A percentile compares a stretch with the other conserved stretches of the same genome.
Evolutionary conservation across 2,888 invertebrate genomes (phyloP).

Genomic region (Hypsopygia costalis): DNA sequence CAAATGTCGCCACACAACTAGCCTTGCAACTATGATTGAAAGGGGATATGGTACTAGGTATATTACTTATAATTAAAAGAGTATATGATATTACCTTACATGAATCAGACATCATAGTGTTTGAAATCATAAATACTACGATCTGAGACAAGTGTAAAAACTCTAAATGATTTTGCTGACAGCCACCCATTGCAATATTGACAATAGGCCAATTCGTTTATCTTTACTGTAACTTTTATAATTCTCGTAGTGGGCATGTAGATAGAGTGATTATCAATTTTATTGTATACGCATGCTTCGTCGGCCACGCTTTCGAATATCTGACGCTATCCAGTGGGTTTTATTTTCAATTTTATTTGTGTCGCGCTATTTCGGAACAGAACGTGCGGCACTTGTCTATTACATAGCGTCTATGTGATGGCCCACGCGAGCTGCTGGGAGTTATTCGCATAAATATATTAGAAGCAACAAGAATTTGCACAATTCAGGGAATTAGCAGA

Average conservation of each 20-base stretch:
- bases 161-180: not conserved
- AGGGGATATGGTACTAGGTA: too few relatives aligned
- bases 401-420: slow-evolving; percentile 54
- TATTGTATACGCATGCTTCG: slow-evolving; percentile 47
- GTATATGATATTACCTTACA: too few relatives aligned
- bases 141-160: too few relatives aligned
- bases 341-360: slow-evolving; percentile 80
- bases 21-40: not conserved
- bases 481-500: not conserved
- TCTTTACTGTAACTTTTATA: too few relatives aligned
- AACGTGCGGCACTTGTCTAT: slow-evolving; percentile 72
- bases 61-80: too few relatives aligned
- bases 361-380: slow-evolving; percentile 76
- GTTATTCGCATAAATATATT: slow-evolving; percentile 38
- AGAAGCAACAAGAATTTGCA: slow-evolving; percentile 3
- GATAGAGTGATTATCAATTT: slow-evolving; percentile 26
- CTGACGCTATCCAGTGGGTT: slow-evolving; percentile 70
- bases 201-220: not conserved
- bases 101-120: too few relatives aligned
- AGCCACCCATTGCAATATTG: not conserved
- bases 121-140: not conserved
- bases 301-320: slow-evolving; percentile 56
- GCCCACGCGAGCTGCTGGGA: slow-evolving; percentile 54
- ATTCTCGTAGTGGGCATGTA: too few relatives aligned
- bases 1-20: not conserved